Evolutionary conservation across 2,113 vertebrate genomes (phyloP).

Genomic region (Sterna hirundo): DNA sequence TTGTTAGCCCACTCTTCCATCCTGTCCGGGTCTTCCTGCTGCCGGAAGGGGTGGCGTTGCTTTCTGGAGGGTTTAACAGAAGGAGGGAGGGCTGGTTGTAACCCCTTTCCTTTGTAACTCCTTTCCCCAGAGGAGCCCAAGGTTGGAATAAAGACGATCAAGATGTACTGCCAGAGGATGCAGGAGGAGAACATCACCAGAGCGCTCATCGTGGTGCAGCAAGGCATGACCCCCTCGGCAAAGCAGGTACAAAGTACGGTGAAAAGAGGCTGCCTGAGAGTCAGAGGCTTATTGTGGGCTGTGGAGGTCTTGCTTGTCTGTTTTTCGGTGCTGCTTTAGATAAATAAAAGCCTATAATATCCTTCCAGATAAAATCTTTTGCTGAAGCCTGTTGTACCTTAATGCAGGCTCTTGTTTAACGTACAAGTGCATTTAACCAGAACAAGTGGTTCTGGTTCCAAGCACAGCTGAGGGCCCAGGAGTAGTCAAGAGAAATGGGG

Average conservation of each 20-base stretch:
- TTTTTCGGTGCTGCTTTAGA: fast-evolving
- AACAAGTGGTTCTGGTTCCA: neutral
- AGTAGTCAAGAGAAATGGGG: too few relatives aligned
- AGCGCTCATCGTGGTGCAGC: slow-evolving; percentile 95
- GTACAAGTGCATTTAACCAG: fast-evolving
- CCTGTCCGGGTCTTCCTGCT: neutral
- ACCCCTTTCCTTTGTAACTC: neutral
- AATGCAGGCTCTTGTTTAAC: neutral
- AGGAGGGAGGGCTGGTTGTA: fast-evolving
- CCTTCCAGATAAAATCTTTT: neutral
- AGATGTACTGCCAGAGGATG: slow-evolving; percentile 99
- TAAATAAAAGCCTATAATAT: fast-evolving
- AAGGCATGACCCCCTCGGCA: slow-evolving; percentile 97
- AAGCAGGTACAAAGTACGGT: slow-evolving; percentile 81
- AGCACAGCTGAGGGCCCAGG: fast-evolving
- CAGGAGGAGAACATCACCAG: slow-evolving; percentile 98
- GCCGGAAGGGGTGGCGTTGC: neutral
- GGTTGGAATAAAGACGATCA: slow-evolving; percentile 97
- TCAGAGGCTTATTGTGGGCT: fast-evolving
- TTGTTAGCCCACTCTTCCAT: neutral
- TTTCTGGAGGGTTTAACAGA: fast-evolving
- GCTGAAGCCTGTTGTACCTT: neutral
- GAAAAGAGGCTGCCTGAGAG: fast-evolving
- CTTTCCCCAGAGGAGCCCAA: slow-evolving; percentile 89
- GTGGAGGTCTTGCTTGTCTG: fast-evolving